Conservation (phyloP, 2,797 vertebrate genomes). For the Mormyrus proboscirostris region DNA sequence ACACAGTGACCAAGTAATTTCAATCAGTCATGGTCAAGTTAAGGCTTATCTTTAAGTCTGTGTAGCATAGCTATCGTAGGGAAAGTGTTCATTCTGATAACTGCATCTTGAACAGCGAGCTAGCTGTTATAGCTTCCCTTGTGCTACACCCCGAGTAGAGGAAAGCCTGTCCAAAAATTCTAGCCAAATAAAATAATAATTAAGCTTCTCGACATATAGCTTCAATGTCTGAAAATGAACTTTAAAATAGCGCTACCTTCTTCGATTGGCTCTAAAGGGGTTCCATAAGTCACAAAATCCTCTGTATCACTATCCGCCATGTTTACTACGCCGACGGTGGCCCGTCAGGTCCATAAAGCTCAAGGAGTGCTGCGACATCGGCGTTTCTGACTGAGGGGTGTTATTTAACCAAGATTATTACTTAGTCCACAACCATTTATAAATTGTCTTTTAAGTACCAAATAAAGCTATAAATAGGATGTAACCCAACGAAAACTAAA, state of each 20-base stretch:
- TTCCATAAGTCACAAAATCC: conserved; percentile 73
- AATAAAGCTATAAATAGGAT: background rate
- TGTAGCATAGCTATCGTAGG: background rate
- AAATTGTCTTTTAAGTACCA: background rate
- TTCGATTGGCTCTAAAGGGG: conserved; percentile 71
- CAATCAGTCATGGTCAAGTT: background rate
- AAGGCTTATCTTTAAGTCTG: background rate
- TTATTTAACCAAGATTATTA: background rate
- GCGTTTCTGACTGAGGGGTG: background rate
- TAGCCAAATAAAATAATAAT: background rate
- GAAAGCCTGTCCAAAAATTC: background rate
- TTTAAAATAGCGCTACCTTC: conserved; percentile 61
- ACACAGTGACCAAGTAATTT: background rate
- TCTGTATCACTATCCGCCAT: conserved; percentile 74
- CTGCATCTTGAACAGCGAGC: background rate
- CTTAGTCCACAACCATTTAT: background rate
- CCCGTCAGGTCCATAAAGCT: conserved; percentile 17
- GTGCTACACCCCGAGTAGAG: background rate
- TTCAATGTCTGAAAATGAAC: background rate
- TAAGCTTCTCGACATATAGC: background rate
- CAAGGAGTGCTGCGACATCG: background rate
- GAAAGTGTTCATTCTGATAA: background rate
- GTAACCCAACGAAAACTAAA: background rate
- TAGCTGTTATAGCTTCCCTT: background rate
- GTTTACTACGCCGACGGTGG: conserved; percentile 42